A percentile compares a stretch with the other conserved stretches of the same genome.
Evolutionary conservation across 2,797 vertebrate genomes (phyloP).

Genomic region (Galagoides demidoff): DNA sequence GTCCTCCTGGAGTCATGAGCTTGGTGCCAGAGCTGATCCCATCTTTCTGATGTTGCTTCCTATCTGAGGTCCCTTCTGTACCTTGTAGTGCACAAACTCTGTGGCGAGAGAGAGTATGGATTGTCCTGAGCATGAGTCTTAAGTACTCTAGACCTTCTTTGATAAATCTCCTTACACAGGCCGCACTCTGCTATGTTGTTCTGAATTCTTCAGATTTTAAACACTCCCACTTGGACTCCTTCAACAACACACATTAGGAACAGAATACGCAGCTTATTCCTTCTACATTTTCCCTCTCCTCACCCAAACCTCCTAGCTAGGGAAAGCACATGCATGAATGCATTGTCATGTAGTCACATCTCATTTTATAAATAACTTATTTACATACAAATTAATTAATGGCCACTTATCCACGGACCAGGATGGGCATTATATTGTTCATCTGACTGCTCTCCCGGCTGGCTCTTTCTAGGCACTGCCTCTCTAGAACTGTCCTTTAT

Average conservation of each 20-base stretch:
- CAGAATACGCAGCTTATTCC: neutral
- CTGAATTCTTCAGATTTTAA: neutral
- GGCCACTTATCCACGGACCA: neutral
- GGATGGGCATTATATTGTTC: neutral
- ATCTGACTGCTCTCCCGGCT: neutral
- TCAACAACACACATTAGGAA: neutral
- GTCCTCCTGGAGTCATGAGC: neutral
- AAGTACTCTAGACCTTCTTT: neutral
- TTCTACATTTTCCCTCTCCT: neutral
- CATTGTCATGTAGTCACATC: neutral
- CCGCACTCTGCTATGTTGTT: neutral
- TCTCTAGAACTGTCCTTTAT: neutral
- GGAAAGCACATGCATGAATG: neutral
- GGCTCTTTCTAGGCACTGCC: neutral
- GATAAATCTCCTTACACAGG: neutral
- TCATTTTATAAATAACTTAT: neutral
- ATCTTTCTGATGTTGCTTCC: neutral
- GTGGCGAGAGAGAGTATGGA: too few species aligned
- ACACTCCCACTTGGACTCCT: neutral
- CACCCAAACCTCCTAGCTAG: neutral
- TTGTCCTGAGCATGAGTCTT: too few species aligned
- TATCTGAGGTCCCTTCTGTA: neutral
- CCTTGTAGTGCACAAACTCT: accelerated
- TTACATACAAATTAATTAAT: neutral
- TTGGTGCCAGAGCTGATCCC: neutral